Evolutionary conservation across 2,888 invertebrate genomes (phyloP), one percentile per base, ranked within the genome.

Genomic region (Epiblema foenella): DNA sequence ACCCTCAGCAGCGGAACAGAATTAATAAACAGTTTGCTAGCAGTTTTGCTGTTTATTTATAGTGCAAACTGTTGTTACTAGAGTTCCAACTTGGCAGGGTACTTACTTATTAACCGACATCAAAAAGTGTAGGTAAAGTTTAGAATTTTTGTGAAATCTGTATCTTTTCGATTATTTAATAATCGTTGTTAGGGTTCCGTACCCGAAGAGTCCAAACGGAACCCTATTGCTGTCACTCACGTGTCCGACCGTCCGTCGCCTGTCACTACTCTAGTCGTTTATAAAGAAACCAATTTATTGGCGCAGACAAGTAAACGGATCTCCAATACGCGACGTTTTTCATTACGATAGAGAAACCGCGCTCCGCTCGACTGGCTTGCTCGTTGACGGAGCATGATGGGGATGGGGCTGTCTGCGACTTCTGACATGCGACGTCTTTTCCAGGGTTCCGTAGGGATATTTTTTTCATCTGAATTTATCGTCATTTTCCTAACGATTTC

Each of bases 31-130:
- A 60, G 46, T 46, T 60, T 18, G 24, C n/a, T 29, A 7, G 15
- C n/a, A 49, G 46, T 60, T 60, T 60, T 46, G 29, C 20, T n/a
- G 24, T 24, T 42, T 60, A 60, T 46, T 60, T 60, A 46, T 49
- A 11, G 46, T 60, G 60, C 8, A n/a, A 24, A 60, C 46, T n/a
- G n/a, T 60, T 60, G 60, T 24, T 9, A 33, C 17, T 51, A 17
- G 49, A 17, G n/a, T 51, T 18, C 49, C 15, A 49, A 42, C 15
- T 33, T 42, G 39, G 12, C 42, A 5, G 2, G 8, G 39, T 39
- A 10, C 4, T 15, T 2, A 10, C 4, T 42, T 42, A 42, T 4
- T 3, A 11, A 11, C 39, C 39, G 11, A 3, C 39, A 39, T 11
- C n/a, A n/a, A n/a, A n/a, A n/a, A n/a, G n/a, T n/a, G n/a, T n/a